Conservation (phyloP, 1,140 invertebrate species). For the Ceratitis capitata region DNA sequence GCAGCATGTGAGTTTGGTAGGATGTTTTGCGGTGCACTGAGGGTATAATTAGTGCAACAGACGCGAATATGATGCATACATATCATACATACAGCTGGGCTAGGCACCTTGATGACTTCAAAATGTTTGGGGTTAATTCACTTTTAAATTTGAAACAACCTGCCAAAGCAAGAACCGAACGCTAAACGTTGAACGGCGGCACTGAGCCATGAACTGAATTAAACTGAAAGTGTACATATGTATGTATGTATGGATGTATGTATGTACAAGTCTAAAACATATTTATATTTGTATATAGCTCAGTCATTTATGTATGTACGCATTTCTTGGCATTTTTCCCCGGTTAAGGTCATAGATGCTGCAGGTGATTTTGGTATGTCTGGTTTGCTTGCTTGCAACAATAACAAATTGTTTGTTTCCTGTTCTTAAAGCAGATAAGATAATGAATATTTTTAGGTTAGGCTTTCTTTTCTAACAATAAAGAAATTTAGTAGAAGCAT, state of each 20-base stretch:
- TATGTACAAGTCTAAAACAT: neutral
- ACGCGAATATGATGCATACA: neutral
- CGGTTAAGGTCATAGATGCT: conserved; percentile 29
- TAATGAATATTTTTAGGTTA: neutral
- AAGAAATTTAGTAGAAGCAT: neutral
- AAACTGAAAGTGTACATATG: neutral
- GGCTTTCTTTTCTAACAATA: no score
- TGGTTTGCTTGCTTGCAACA: neutral
- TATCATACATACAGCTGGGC: neutral
- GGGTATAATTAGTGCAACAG: conserved; percentile 36
- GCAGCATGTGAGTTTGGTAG: conserved; percentile 28
- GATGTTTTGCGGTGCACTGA: conserved; percentile 33
- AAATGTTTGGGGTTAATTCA: conserved; percentile 32
- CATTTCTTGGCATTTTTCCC: conserved; percentile 7
- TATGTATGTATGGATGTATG: neutral
- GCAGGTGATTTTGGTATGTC: conserved; percentile 1
- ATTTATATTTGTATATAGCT: neutral
- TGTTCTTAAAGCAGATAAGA: neutral
- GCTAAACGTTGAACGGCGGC: no score
- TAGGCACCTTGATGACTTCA: conserved; percentile 18
- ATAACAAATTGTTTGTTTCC: neutral
- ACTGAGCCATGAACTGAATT: conserved; percentile 18
- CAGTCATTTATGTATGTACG: neutral
- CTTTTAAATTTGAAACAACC: conserved; percentile 38
- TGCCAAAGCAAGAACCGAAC: conserved; percentile 23